Evolutionary conservation across 2,888 invertebrate species (phyloP), one percentile per base, ranked within the genome.

Genomic region (Drosophila anceps): DNA sequence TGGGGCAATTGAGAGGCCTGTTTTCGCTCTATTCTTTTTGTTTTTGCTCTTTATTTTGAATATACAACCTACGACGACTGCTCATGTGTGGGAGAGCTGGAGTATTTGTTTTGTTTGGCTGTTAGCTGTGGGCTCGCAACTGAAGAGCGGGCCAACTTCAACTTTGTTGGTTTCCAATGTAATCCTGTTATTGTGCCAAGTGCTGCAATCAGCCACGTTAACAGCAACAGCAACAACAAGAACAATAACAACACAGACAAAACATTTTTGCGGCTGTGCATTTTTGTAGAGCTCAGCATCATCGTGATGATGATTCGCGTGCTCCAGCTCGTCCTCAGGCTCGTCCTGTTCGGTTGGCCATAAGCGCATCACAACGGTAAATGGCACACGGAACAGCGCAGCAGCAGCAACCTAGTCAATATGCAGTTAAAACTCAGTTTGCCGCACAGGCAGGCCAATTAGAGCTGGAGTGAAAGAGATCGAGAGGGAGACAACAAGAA

Each of bases 121-220:
- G 37, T 67, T 71, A 31, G 53, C 63, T 39, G 48, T 12, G 48
- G 29, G 61, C 44, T 50, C 37, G 43, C 1, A n/a, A 9, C 41
- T 55, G 61, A 59, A 65, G 65, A 50, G 72, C 27, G 31, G 31
- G 46, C 37, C 57, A 46, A 27, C 60, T 61, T 27, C 62, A 65
- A 18, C 37, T 46, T 66, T 57, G 59, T 43, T 59, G 57, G 24
- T 53, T 48, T 54, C 55, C 62, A 51, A 71, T 81, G 85, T 88
- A 88, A 88, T 88, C 88, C 84, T 72, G 83, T 77, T 85, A 84
- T 77, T 82, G 73, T 76, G 79, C 73, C 81, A 74, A 84, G 68
- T 79, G 79, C 79, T 60, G 79, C 82, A 81, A 82, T 84, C 88
- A 77, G 72, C 81, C 78, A 75, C 63, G 84, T 72, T 71, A 72